phyloP scores from a whole-genome alignment of 2,797 vertebrate genomes.

The Anguilla marmorata region DNA sequence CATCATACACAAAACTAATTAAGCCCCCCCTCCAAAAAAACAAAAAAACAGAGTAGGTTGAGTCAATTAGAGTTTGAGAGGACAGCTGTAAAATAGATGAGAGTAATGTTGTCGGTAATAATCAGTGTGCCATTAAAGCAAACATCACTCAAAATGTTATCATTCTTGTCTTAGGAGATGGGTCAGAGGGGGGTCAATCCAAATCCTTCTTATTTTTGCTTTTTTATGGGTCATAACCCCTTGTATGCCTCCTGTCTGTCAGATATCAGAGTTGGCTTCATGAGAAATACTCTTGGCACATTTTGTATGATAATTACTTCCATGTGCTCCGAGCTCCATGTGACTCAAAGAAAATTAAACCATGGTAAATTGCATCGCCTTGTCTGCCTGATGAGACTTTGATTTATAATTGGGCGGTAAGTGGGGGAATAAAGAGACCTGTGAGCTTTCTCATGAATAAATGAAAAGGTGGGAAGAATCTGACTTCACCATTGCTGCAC shows the following conservation, averaged over 20 bases:
- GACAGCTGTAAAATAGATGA: too few species aligned
- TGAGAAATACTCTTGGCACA: background rate
- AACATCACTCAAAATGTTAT: too few species aligned
- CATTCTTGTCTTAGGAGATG: background rate
- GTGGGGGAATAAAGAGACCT: background rate
- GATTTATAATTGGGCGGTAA: constrained; percentile 20
- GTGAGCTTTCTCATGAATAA: background rate
- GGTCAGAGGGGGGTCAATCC: background rate
- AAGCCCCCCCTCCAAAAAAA: constrained; percentile 40
- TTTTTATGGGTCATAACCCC: background rate
- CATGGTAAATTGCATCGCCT: background rate
- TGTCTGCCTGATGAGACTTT: background rate
- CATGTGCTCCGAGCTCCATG: background rate
- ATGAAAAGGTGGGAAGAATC: background rate
- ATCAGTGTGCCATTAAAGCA: too few species aligned
- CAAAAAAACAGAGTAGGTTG: constrained; percentile 37
- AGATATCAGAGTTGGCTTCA: background rate
- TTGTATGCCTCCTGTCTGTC: background rate
- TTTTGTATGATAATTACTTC: constrained; percentile 3
- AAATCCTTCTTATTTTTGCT: background rate
- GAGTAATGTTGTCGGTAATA: too few species aligned
- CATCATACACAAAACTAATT: constrained; percentile 53
- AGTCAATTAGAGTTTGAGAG: constrained; percentile 18
- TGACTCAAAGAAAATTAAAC: constrained; percentile 8
- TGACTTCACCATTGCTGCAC: too few species aligned